Evolutionary conservation across 2,113 vertebrate species (phyloP).

Genomic region (Glaucomys volans): DNA sequence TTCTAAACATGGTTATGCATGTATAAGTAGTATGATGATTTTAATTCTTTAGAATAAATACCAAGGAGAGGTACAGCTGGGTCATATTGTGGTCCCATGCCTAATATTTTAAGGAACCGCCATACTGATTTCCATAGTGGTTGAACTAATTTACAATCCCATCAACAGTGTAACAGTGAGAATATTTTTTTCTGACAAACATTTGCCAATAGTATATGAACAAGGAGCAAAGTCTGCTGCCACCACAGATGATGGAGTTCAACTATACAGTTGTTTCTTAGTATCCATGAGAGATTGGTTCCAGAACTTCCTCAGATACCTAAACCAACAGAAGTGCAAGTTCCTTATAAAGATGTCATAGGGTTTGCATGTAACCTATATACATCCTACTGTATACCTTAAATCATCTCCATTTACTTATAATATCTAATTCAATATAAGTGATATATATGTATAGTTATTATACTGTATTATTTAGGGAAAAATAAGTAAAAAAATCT

Average conservation of each 20-base stretch:
- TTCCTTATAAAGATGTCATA: not conserved
- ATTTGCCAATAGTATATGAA: not conserved
- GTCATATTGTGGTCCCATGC: too few species aligned
- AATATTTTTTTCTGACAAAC: not conserved
- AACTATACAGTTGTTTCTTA: not conserved
- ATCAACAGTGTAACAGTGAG: too few species aligned
- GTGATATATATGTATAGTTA: not conserved
- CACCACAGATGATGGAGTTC: not conserved
- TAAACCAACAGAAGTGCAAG: not conserved
- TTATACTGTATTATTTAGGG: not conserved
- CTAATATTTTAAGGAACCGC: too few species aligned
- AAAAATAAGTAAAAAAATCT: not conserved
- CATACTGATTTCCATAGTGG: too few species aligned
- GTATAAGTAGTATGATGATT: too few species aligned
- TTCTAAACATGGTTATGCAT: too few species aligned
- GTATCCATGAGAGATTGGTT: not conserved
- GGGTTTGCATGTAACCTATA: not conserved
- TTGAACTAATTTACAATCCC: too few species aligned
- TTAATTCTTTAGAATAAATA: too few species aligned
- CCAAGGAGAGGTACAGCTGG: too few species aligned
- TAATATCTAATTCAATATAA: not conserved
- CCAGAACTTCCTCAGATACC: not conserved
- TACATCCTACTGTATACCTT: not conserved
- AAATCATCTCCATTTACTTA: not conserved
- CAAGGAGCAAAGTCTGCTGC: not conserved